Conservation (phyloP, 2,797 vertebrate species). For the Parauchenoglanis ngamensis region DNA sequence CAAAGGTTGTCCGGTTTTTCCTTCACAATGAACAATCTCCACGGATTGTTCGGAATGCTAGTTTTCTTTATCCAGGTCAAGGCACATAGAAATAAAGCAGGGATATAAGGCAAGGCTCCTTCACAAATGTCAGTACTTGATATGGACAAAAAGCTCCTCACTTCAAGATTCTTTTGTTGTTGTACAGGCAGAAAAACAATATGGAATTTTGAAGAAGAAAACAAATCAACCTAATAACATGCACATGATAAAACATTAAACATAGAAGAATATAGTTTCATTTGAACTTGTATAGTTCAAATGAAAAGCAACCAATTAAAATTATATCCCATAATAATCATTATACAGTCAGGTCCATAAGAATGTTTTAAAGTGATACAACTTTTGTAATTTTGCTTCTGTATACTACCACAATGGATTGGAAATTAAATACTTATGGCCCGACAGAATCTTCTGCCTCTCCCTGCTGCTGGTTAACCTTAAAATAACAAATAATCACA, state of each 20-base stretch:
- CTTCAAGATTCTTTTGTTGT: not conserved
- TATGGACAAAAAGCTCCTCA: not conserved
- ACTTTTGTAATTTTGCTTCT: not conserved
- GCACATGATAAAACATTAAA: not conserved
- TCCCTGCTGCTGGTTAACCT: not conserved
- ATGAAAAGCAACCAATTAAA: not conserved
- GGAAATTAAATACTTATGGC: too few species aligned
- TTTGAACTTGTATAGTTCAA: not conserved
- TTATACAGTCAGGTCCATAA: not conserved
- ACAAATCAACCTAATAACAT: not conserved
- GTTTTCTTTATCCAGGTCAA: not conserved
- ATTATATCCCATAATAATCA: not conserved
- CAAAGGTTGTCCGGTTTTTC: not conserved
- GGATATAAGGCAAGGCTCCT: not conserved
- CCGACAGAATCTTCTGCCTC: not conserved
- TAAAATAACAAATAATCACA: not conserved
- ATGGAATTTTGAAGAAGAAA: not conserved
- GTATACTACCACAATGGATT: too few species aligned
- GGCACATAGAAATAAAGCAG: conserved; percentile 1
- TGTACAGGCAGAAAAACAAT: not conserved
- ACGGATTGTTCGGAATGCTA: not conserved
- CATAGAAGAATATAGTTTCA: not conserved
- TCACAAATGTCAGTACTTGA: not conserved
- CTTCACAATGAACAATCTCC: not conserved
- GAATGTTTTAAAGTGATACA: too few species aligned